Percentiles rank a stretch among this genome's conserved stretches.
phyloP scores from a whole-genome alignment of 2,113 vertebrate species.

The Leiothrix lutea region DNA sequence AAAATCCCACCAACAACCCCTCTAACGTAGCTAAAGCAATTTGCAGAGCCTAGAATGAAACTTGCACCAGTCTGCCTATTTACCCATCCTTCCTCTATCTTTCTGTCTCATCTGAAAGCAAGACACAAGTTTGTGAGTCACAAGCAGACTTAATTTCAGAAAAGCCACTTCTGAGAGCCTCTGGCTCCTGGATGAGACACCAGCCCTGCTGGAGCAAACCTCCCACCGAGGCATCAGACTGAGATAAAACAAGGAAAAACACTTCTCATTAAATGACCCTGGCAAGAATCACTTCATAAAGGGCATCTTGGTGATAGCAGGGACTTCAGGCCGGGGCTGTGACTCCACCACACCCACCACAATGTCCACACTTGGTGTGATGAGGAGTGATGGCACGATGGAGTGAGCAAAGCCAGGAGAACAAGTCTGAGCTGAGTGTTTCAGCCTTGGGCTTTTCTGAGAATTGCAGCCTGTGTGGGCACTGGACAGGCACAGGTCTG shows the following conservation, averaged over 20 bases:
- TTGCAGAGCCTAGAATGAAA: background rate
- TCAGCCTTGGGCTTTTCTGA: background rate
- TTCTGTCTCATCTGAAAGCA: background rate
- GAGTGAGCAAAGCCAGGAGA: background rate
- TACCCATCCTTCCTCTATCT: background rate
- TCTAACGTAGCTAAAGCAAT: background rate
- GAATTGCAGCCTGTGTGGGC: background rate
- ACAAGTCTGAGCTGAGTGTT: background rate
- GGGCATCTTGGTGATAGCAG: background rate
- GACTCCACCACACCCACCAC: background rate
- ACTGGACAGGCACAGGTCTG: background rate
- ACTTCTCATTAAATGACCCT: background rate
- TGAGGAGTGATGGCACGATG: background rate
- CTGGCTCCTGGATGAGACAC: background rate
- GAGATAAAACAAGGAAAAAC: background rate
- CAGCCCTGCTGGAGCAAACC: rapidly evolving
- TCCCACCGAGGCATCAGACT: rapidly evolving
- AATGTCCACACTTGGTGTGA: background rate
- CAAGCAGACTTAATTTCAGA: background rate
- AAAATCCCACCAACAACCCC: background rate
- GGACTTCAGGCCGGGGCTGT: background rate
- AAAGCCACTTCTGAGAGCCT: background rate
- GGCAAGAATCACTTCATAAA: background rate
- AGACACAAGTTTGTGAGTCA: conserved; percentile 26
- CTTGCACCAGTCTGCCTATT: background rate